Conservation (phyloP, 2,888 invertebrate species). For the Ormyrus thymus region DNA sequence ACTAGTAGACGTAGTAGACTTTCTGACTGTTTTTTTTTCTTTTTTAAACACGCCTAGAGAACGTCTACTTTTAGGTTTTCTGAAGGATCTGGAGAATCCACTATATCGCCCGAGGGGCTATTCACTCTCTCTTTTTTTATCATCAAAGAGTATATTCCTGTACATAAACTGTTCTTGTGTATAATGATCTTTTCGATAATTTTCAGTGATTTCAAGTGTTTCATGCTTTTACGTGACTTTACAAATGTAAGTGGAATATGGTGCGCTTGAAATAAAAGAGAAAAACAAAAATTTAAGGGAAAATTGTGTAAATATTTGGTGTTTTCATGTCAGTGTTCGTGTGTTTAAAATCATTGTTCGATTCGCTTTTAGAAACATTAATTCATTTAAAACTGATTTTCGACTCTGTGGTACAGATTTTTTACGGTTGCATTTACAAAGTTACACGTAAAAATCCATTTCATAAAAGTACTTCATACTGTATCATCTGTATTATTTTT, state of each 20-base stretch:
- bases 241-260: constrained; percentile 50
- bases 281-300: constrained; percentile 14
- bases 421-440: constrained; percentile 45
- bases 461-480: constrained; percentile 31
- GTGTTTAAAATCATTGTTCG: constrained; percentile 37
- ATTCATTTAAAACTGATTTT: constrained; percentile 35
- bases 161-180: constrained; percentile 34
- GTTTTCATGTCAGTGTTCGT: constrained; percentile 24
- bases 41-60: not conserved
- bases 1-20: constrained; percentile 25
- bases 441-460: constrained; percentile 41
- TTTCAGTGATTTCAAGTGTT: constrained; percentile 52
- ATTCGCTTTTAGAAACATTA: constrained; percentile 28
- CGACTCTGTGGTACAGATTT: not conserved
- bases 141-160: not conserved
- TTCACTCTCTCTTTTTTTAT: constrained; percentile 49
- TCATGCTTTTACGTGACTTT: constrained; percentile 54
- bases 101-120: constrained; percentile 47
- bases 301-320: constrained; percentile 25
- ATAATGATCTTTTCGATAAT: constrained; percentile 43
- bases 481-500: constrained; percentile 15
- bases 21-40: constrained; percentile 4
- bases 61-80: constrained; percentile 26
- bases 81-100: constrained; percentile 27
- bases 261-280: constrained; percentile 41